Base-by-base conservation (phyloP, 2,113 vertebrate species). In the Zosterops japonicus region DNA sequence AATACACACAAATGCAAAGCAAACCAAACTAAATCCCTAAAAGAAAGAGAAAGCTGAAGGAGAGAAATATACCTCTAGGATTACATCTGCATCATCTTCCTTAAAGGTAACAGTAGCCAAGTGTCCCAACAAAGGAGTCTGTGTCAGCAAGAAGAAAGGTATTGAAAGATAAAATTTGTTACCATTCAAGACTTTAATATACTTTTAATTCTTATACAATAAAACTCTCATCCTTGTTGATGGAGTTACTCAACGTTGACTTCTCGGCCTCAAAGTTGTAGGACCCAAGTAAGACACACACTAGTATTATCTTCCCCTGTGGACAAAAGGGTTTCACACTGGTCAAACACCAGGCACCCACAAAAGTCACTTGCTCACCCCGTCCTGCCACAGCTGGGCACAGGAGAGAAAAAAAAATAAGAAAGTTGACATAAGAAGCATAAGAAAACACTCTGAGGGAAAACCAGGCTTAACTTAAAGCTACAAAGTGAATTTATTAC, bases 321-420 rank as follows among this genome's bases (percentile, higher is more conserved):
- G 15, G 23, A 59, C 29, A 83, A 65, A 63, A 7, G 8, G 7
- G 3, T 29, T 74, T 9, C 6, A 64, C 23, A 47, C 23, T 47
- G n/a, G 41, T 44, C n/a, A 41, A 75, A n/a, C 9, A 33, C 14
- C 28, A 56, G 14, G 11, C n/a, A 47, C 9, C 7, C 9, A 64
- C 0, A 0, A 19, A 47, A 56, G 23, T 15, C 49, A 28, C 27
- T 61, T 0, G 0, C 31, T 29, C 12, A 44, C 5, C 18, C 23
- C 47, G 41, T 11, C 18, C 18, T 55, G 28, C 13, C 47, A 44
- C 21, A 72, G 17, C n/a, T 23, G n/a, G 28, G 9, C 28, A 74
- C 23, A n/a, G 17, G 28, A 33, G 27, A 47, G 63, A 63, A 61
- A 46, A 63, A 63, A 46, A 72, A 63, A 9, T 31, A 42, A 35